Conservation (phyloP, 2,113 vertebrate genomes). For the Lamprotornis superbus region DNA sequence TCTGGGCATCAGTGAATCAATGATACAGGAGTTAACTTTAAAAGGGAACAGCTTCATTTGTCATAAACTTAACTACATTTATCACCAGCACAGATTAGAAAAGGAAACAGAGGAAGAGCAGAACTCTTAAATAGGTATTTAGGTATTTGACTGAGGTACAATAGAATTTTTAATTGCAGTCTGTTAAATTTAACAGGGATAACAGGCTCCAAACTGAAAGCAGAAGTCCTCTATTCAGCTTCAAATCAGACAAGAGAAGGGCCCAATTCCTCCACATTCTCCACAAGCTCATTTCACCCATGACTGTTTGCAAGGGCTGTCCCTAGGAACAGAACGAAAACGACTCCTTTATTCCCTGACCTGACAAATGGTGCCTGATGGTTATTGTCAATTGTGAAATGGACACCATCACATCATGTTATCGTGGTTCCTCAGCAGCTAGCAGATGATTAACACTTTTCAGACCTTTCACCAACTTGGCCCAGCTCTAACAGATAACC, state of each 20-base stretch:
- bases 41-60: conserved; percentile 29
- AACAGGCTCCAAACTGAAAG: background rate
- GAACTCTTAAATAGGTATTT: background rate
- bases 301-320: background rate
- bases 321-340: background rate
- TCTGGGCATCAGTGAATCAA: conserved; percentile 1
- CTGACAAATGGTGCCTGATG: background rate
- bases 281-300: background rate
- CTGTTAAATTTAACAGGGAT: conserved; percentile 20
- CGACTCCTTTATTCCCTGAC: background rate
- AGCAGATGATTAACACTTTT: background rate
- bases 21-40: background rate
- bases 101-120: background rate
- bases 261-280: background rate
- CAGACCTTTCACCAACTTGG: background rate
- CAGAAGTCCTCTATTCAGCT: background rate
- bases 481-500: background rate
- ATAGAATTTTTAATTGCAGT: conserved; percentile 22
- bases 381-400: background rate
- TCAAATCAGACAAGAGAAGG: background rate
- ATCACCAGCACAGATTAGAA: background rate
- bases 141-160: background rate
- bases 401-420: background rate
- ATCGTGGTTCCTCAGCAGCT: background rate
- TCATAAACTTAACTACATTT: conserved; percentile 25